phyloP scores from a whole-genome alignment of 1,140 invertebrate genomes.

The Drosophila lacertosa region DNA sequence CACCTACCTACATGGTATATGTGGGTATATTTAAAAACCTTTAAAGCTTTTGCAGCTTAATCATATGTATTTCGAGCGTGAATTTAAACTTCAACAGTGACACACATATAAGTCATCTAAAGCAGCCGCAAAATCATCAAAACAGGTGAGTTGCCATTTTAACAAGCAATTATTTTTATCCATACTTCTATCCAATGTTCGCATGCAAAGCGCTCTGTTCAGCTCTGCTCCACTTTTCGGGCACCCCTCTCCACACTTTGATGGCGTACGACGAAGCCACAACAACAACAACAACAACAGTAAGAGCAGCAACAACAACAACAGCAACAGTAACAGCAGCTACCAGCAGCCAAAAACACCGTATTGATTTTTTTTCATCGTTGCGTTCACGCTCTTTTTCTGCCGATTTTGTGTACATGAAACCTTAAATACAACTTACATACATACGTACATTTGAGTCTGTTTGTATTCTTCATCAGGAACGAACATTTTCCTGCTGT shows the following conservation, averaged over 20 bases:
- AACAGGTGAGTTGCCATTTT: constrained; percentile 38
- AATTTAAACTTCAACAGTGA: constrained; percentile 21
- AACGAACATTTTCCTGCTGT: constrained; percentile 41
- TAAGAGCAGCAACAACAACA: constrained; percentile 27
- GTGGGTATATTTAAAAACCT: not conserved
- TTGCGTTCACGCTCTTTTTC: constrained; percentile 64
- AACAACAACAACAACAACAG: constrained; percentile 29
- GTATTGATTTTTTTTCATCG: constrained; percentile 64
- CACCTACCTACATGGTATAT: not conserved
- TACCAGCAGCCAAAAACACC: constrained; percentile 33
- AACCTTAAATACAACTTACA: constrained; percentile 13
- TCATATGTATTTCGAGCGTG: constrained; percentile 6
- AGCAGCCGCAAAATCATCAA: constrained; percentile 15
- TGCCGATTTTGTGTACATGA: constrained; percentile 21
- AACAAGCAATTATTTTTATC: constrained; percentile 29
- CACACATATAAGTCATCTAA: not conserved
- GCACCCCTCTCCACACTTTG: constrained; percentile 45
- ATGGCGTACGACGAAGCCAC: constrained; percentile 21
- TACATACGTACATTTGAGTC: not conserved
- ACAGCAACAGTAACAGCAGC: constrained; percentile 27
- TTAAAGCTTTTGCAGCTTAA: constrained; percentile 16
- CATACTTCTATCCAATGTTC: not conserved
- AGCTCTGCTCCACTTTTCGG: constrained; percentile 57
- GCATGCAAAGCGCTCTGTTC: constrained; percentile 47
- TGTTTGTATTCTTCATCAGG: constrained; percentile 46